Conservation (phyloP, 1,140 invertebrate species). For the Drosophila insularis region DNA sequence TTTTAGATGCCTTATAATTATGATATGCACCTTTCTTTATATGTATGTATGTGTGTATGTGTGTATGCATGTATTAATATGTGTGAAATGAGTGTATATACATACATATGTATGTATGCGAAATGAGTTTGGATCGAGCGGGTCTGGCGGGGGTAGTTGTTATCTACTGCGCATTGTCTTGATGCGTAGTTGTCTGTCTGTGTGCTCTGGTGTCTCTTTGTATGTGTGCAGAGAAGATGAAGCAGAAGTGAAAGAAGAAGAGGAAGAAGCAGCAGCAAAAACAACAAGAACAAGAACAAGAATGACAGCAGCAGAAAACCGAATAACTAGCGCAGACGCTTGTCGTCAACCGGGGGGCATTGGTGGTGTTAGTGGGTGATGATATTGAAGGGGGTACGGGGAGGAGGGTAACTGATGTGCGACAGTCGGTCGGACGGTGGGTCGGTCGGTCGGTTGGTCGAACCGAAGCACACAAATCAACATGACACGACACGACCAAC, state of each 20-base stretch:
- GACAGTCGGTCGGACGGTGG: conserved; percentile 15
- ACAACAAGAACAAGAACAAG: conserved; percentile 65
- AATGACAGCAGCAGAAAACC: conserved; percentile 51
- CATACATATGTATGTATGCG: conserved; percentile 25
- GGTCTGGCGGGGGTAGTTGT: conserved; percentile 42
- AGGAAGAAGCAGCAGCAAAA: conserved; percentile 63
- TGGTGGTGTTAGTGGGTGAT: conserved; percentile 26
- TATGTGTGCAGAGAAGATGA: conserved; percentile 38
- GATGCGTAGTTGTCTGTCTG: conserved; percentile 67
- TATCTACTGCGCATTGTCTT: conserved; percentile 80
- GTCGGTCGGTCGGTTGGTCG: conserved; percentile 19
- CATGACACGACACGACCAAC: conserved; percentile 79
- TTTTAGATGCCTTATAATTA: too few species aligned
- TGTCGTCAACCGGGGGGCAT: conserved; percentile 37
- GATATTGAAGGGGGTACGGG: conserved; percentile 18
- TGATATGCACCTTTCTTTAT: not conserved
- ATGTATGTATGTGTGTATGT: conserved; percentile 6
- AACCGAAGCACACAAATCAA: conserved; percentile 71
- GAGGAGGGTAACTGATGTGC: not conserved
- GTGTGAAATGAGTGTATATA: conserved; percentile 1
- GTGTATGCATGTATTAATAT: not conserved
- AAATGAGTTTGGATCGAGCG: conserved; percentile 10
- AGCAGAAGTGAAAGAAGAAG: conserved; percentile 55
- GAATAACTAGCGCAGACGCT: conserved; percentile 74
- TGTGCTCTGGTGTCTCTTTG: not conserved